These are phyloP conservation scores for Cariama cristata DNA, from an alignment of 2,113 vertebrate genomes.

Conservation along the genomic window DNA sequence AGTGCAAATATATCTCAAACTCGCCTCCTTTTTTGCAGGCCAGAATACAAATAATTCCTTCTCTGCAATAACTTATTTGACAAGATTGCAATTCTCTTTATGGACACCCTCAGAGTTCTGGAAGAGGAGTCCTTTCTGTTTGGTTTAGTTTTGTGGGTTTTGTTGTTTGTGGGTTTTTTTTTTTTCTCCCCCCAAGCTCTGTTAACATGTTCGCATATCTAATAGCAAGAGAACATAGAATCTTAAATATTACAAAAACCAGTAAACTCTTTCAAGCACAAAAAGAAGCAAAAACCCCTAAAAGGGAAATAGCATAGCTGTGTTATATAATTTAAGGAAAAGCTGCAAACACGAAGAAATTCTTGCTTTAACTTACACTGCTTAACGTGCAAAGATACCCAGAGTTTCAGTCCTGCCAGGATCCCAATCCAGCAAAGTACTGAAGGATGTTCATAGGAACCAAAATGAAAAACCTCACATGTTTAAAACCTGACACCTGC, in stretches of 20 bases:
- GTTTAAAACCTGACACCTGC: neutral
- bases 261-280: neutral
- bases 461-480: neutral
- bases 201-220: neutral
- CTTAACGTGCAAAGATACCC: neutral
- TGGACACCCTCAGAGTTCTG: neutral
- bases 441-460: neutral
- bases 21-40: neutral
- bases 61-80: neutral
- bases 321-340: neutral
- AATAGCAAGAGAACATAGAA: neutral
- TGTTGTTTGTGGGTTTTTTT: neutral
- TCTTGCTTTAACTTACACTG: neutral
- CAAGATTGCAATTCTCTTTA: neutral
- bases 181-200: neutral
- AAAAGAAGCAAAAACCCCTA: neutral
- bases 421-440: neutral
- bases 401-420: neutral
- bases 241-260: neutral
- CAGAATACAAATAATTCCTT: neutral
- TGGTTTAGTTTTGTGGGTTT: neutral
- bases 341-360: neutral
- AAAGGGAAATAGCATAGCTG: neutral
- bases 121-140: neutral
- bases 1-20: neutral